Conservation (phyloP, 2,797 vertebrate species). For the Parotocinclus haroldoi region DNA sequence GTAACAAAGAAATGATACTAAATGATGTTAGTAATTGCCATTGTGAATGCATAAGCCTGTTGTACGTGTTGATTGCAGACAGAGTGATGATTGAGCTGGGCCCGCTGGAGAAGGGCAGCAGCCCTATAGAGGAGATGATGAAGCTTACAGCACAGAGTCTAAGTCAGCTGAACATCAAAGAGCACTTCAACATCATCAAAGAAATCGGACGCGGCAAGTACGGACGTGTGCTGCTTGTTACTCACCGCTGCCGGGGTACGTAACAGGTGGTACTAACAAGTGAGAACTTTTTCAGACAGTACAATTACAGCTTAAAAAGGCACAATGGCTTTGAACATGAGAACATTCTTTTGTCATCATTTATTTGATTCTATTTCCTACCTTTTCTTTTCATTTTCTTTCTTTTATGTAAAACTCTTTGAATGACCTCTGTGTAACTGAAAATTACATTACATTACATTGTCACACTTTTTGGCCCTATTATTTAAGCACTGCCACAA, state of each 20-base stretch:
- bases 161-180: constrained; percentile 68
- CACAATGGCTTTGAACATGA: too few relatives aligned
- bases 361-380: too few relatives aligned
- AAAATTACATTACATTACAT: too few relatives aligned
- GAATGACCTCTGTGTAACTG: too few relatives aligned
- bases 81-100: constrained; percentile 67
- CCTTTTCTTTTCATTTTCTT: too few relatives aligned
- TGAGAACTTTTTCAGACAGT: not conserved
- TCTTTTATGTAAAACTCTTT: too few relatives aligned
- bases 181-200: constrained; percentile 75
- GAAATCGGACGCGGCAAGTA: constrained; percentile 79
- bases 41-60: not conserved
- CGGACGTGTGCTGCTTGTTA: constrained; percentile 75
- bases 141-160: constrained; percentile 75
- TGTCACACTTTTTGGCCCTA: too few relatives aligned
- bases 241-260: constrained; percentile 72
- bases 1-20: not conserved
- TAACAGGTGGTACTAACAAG: not conserved
- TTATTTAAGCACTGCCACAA: too few relatives aligned
- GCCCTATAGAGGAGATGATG: constrained; percentile 76
- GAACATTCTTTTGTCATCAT: too few relatives aligned
- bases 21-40: not conserved
- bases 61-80: not conserved
- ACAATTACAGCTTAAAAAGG: not conserved
- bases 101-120: constrained; percentile 57